Evolutionary conservation across 30 jellyfish, hydroid and myxozoan genomes (phyloP), one percentile per base, ranked within the genome.

Genomic region (Pelagia noctiluca): DNA sequence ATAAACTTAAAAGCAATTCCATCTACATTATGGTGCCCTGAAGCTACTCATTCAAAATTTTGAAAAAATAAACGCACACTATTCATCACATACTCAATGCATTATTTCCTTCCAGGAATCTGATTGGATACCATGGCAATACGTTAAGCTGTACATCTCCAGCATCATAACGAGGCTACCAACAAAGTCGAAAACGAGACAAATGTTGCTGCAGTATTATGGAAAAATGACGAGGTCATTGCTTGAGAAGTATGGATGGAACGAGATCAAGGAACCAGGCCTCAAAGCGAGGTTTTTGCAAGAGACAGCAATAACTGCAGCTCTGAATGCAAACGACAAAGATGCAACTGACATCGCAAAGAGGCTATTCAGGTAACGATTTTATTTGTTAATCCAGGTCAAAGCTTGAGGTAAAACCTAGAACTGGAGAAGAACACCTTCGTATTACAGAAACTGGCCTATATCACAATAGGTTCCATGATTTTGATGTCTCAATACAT

Each of bases 51-150:
- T n/a, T n/a, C n/a, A n/a, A n/a, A n/a, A n/a, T n/a, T n/a, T n/a
- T n/a, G n/a, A n/a, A n/a, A n/a, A n/a, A n/a, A n/a, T n/a, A n/a
- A n/a, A n/a, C n/a, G n/a, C n/a, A n/a, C n/a, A n/a, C n/a, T n/a
- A n/a, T n/a, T n/a, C n/a, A n/a, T n/a, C n/a, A n/a, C n/a, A n/a
- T n/a, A n/a, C n/a, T n/a, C 5, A 57, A 57, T 12, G 11, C 28
- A 57, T 8, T 8, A 57, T 8, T 57, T n/a, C 28, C 26, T 22
- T 52, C 38, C 46, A 82, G 92, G 92, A 82, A 28, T 36, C 1
- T 12, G 86, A 82, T 47, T 82, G 92, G 92, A 82, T 82, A 30
- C 92, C 92, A 50, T 82, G 92, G 92, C 80, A 70, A 53, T 82
- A 68, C 54, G 92, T 83, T 23, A 82, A 69, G 67, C 86, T 50